These are phyloP conservation scores for Threskiornis aethiopicus DNA, from an alignment of 2,797 vertebrate species.

Conservation along the genomic window DNA sequence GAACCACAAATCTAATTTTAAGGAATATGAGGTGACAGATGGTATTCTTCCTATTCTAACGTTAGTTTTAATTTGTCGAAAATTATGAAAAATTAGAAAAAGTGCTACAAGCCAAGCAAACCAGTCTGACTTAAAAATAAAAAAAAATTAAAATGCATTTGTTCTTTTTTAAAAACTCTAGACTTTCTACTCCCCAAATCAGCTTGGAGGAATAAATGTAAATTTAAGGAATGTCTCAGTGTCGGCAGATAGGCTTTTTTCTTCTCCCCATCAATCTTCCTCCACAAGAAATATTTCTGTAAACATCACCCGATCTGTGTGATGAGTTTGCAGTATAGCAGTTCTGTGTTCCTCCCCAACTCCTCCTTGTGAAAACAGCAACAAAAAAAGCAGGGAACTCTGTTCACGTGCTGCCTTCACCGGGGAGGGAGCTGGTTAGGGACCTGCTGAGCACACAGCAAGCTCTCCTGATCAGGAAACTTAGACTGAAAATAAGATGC, in stretches of 20 bases:
- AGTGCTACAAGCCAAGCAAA: not conserved
- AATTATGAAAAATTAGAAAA: not conserved
- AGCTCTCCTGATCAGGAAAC: not conserved
- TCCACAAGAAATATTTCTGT: not conserved
- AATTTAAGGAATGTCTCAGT: not conserved
- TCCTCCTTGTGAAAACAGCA: not conserved
- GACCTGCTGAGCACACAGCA: fast-evolving
- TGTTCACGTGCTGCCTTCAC: not conserved
- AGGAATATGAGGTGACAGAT: not conserved
- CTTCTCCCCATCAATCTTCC: not conserved
- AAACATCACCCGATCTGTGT: not conserved
- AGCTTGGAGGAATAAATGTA: not conserved
- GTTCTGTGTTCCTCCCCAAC: not conserved
- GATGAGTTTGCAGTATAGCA: not conserved
- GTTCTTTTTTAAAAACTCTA: not conserved
- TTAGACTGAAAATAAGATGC: not conserved
- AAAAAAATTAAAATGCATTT: not conserved
- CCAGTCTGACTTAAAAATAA: not conserved
- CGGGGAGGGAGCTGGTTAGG: too few species aligned
- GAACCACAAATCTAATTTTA: not conserved
- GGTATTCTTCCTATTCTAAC: not conserved
- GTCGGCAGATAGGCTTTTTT: not conserved
- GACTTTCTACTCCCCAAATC: not conserved
- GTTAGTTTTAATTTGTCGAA: not conserved
- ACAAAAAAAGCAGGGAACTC: too few species aligned